Conservation (phyloP, 2,888 invertebrate genomes). For the Rhimphoctona megacephalus region DNA sequence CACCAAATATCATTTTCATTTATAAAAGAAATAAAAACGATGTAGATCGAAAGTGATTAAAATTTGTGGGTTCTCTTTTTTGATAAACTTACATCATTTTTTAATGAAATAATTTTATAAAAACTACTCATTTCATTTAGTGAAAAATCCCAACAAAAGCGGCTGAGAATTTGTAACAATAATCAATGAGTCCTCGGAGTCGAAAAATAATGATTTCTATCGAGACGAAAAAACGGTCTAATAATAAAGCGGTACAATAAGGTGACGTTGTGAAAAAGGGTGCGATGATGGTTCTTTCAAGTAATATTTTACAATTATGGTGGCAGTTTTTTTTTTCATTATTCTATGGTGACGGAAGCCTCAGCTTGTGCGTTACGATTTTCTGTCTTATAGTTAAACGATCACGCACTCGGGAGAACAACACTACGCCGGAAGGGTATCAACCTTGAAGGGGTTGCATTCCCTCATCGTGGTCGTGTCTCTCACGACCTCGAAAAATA, state of each 20-base stretch:
- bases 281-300: conserved; percentile 70
- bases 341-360: conserved; percentile 29
- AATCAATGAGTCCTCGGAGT: background rate
- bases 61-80: no score
- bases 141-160: background rate
- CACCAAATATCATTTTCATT: background rate
- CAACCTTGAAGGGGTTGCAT: conserved; percentile 81
- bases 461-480: conserved; percentile 74
- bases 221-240: background rate
- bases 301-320: conserved; percentile 26
- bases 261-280: conserved; percentile 67
- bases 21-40: background rate
- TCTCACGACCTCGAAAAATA: conserved; percentile 39
- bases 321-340: conserved; percentile 27
- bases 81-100: background rate
- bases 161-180: background rate
- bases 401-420: conserved; percentile 90
- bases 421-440: conserved; percentile 84
- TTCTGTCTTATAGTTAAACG: conserved; percentile 88
- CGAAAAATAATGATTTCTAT: conserved; percentile 1
- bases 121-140: background rate
- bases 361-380: conserved; percentile 77
- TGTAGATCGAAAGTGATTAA: background rate
- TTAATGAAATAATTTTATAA: background rate
- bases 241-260: conserved; percentile 40